These are phyloP conservation scores for Idaea aversata DNA, from an alignment of 2,888 invertebrate species.

Conservation along the genomic window DNA sequence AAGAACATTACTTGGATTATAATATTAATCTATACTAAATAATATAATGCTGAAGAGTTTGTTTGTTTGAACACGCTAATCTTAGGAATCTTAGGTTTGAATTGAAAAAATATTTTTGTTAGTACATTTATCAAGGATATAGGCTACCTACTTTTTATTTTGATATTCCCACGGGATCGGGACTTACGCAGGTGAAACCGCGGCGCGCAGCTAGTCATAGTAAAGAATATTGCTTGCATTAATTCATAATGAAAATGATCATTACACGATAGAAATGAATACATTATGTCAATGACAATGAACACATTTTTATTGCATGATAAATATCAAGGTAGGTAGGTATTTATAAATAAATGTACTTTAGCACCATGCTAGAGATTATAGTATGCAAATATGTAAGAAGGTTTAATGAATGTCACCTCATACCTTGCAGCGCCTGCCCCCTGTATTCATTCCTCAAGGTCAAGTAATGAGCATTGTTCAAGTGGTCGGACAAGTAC, in stretches of 20 bases:
- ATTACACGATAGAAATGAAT: not conserved
- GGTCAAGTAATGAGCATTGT: conserved; percentile 82
- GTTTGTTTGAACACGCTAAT: no score
- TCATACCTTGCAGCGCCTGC: conserved; percentile 58
- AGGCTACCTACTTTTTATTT: no score
- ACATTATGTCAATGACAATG: not conserved
- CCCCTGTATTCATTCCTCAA: conserved; percentile 73
- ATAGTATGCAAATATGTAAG: not conserved
- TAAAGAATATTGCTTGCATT: not conserved
- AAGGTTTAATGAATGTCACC: conserved; percentile 8
- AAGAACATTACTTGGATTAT: no score
- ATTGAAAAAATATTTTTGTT: no score
- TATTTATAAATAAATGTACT: not conserved
- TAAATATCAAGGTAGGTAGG: not conserved
- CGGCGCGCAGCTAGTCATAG: no score
- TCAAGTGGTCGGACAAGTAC: conserved; percentile 84
- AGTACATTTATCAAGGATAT: no score
- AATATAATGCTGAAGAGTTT: no score
- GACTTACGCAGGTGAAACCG: no score
- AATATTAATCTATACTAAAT: no score
- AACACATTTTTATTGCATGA: not conserved
- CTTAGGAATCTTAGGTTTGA: no score
- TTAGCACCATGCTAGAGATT: not conserved
- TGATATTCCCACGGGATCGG: no score
- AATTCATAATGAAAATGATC: not conserved